A percentile compares a stretch with the other conserved stretches of the same genome.
phyloP scores from a whole-genome alignment of 2,888 invertebrate genomes.

The Athripsodes cinereus region DNA sequence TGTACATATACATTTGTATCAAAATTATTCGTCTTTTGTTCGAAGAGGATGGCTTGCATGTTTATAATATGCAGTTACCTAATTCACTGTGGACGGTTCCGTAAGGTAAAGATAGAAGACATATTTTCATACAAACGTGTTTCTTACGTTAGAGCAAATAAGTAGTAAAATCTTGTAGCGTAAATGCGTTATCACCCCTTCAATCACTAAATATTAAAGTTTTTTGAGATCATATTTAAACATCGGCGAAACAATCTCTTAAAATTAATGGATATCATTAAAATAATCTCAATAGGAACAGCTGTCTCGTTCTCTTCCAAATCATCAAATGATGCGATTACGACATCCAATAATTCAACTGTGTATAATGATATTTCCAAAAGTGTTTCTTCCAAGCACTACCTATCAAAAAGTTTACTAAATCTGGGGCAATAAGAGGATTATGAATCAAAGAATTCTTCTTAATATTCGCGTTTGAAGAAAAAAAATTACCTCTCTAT shows the following conservation, averaged over 20 bases:
- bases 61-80: too few relatives aligned
- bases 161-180: too few relatives aligned
- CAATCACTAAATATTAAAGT: background rate
- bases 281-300: constrained; percentile 6
- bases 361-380: background rate
- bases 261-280: constrained; percentile 4
- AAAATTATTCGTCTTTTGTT: too few relatives aligned
- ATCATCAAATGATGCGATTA: constrained; percentile 4
- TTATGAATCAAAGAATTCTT: background rate
- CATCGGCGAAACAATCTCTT: background rate
- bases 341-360: background rate
- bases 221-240: constrained; percentile 6
- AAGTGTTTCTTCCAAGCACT: background rate
- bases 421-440: background rate
- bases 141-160: too few relatives aligned
- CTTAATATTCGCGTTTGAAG: too few relatives aligned
- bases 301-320: constrained; percentile 2
- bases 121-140: too few relatives aligned
- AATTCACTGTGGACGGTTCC: too few relatives aligned
- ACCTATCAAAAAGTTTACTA: background rate
- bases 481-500: too few relatives aligned
- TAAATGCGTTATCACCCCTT: background rate
- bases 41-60: too few relatives aligned
- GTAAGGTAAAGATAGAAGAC: too few relatives aligned
- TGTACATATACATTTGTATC: too few relatives aligned